These are phyloP conservation scores for Mellivora capensis DNA, from an alignment of 2,113 vertebrate species.

Conservation along the genomic window DNA sequence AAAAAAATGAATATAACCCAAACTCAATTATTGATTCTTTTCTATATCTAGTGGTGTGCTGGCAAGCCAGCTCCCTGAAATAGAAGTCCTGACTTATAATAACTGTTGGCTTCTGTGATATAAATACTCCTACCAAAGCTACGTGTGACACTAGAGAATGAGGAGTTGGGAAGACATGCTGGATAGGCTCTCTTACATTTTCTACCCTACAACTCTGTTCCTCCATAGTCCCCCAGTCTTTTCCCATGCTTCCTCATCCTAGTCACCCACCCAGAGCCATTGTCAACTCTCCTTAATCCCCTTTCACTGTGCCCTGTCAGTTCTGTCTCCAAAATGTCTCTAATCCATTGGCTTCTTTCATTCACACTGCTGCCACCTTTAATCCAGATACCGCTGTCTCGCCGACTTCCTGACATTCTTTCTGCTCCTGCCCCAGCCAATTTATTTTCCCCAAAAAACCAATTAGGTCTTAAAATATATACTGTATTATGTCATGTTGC, in stretches of 20 bases:
- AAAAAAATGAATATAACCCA: neutral
- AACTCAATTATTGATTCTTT: neutral
- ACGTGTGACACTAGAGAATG: neutral
- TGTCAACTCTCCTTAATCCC: no score
- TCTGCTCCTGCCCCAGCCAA: neutral
- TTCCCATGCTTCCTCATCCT: neutral
- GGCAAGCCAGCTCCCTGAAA: neutral
- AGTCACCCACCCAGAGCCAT: neutral
- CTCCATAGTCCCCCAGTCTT: neutral
- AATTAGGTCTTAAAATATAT: neutral
- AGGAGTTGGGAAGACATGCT: neutral
- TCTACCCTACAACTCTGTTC: neutral
- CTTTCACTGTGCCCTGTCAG: neutral
- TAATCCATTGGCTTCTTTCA: neutral
- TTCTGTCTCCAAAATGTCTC: neutral
- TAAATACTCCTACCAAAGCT: neutral
- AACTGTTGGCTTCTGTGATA: neutral
- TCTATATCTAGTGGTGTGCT: neutral
- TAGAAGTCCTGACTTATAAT: neutral
- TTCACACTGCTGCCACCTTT: neutral
- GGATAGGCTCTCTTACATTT: neutral
- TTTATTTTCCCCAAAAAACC: neutral
- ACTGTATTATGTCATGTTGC: fast-evolving
- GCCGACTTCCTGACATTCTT: neutral
- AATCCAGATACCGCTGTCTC: neutral